Evolutionary conservation across 2,113 vertebrate genomes (phyloP).

Genomic region (Otolemur garnettii): DNA sequence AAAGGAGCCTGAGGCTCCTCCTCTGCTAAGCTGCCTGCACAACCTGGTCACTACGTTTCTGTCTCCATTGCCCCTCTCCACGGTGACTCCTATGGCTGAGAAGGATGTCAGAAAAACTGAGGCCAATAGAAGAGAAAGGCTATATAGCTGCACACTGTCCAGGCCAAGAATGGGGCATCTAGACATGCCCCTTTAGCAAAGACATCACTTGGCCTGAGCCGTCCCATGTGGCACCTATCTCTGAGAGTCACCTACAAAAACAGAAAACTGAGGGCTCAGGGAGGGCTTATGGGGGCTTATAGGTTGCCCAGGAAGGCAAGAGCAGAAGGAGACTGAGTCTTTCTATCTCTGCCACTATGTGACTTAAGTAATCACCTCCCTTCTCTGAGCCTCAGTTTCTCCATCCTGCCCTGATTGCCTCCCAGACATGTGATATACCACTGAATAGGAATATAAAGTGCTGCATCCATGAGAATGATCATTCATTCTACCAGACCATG

Average conservation of each 20-base stretch:
- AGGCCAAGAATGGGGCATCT: neutral
- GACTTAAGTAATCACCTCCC: neutral
- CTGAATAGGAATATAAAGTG: neutral
- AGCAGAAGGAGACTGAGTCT: neutral
- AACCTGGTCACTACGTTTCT: neutral
- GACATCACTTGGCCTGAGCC: neutral
- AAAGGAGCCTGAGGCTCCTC: constrained; percentile 57
- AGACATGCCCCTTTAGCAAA: neutral
- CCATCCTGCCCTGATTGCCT: neutral
- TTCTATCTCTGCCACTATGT: neutral
- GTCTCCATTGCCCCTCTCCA: neutral
- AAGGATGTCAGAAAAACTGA: neutral
- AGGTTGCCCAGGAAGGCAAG: neutral
- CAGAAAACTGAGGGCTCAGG: neutral
- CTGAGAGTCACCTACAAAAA: neutral
- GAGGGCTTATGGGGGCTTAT: neutral
- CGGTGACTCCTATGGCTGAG: neutral
- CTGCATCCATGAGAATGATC: neutral
- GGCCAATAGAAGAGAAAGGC: neutral
- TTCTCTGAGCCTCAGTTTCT: constrained; percentile 43
- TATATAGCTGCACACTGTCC: neutral
- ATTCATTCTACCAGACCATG: neutral
- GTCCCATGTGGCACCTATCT: neutral
- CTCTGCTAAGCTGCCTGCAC: neutral
- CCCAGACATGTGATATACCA: neutral